These are phyloP conservation scores for Eublepharis macularius DNA, from an alignment of 2,113 vertebrate species.

Conservation along the genomic window DNA sequence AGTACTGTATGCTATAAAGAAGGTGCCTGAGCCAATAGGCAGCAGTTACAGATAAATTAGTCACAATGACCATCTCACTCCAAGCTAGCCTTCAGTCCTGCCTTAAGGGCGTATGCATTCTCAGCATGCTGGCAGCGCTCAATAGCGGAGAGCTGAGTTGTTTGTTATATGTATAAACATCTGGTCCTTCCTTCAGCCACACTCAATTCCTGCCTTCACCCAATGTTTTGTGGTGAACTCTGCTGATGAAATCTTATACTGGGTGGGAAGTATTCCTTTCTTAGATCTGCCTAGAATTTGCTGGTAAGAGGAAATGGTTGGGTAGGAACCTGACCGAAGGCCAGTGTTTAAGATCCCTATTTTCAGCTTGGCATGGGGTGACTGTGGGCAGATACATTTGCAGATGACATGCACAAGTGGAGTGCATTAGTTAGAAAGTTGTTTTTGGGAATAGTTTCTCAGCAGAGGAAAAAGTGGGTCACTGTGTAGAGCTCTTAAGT, in stretches of 20 bases:
- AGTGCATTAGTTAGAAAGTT: not conserved
- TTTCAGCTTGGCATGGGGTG: constrained; percentile 21
- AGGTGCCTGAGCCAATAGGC: not conserved
- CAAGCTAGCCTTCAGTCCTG: not conserved
- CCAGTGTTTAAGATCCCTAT: constrained; percentile 35
- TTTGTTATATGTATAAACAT: not conserved
- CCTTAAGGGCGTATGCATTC: not conserved
- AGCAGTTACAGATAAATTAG: not conserved
- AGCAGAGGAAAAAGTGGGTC: not conserved
- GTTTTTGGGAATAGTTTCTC: not conserved
- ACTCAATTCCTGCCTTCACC: not conserved
- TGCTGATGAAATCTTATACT: constrained; percentile 8
- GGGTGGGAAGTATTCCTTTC: constrained; percentile 7
- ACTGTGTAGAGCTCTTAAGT: not conserved
- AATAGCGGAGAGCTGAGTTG: not conserved
- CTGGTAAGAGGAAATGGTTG: constrained; percentile 38
- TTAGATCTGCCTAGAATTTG: constrained; percentile 32
- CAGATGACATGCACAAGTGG: constrained; percentile 9
- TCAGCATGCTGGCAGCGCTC: not conserved
- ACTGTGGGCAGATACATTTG: constrained; percentile 8
- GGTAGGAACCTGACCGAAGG: constrained; percentile 22
- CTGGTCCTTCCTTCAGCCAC: not conserved
- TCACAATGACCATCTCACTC: not conserved
- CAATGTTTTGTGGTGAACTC: not conserved
- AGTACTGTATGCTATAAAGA: not conserved